Percentiles rank a stretch among this genome's conserved stretches.
Evolutionary conservation across 1,140 invertebrate genomes (phyloP).

Genomic region (Magallana ariakensis): DNA sequence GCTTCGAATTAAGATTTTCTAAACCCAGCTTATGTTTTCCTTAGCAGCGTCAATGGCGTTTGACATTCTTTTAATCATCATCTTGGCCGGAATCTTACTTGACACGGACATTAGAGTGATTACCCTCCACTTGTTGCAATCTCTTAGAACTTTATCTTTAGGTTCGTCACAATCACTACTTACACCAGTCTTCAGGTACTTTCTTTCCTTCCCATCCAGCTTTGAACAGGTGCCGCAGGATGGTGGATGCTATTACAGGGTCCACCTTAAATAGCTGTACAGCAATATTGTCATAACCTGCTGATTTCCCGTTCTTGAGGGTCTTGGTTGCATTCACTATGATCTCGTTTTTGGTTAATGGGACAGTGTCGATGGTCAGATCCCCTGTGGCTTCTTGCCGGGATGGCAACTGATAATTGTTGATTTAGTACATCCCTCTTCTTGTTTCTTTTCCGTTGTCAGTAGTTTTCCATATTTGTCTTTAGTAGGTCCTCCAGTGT

Average conservation of each 20-base stretch:
- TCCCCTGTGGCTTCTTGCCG: neutral
- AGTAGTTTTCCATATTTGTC: neutral
- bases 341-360: no score
- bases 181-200: slow-evolving; percentile 40
- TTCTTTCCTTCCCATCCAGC: slow-evolving; percentile 34
- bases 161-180: slow-evolving; percentile 50
- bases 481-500: neutral
- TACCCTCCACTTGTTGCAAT: slow-evolving; percentile 55
- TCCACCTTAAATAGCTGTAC: slow-evolving; percentile 52
- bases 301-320: slow-evolving; percentile 41
- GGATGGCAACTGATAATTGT: neutral
- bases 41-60: neutral
- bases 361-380: slow-evolving; percentile 43
- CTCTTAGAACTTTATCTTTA: slow-evolving; percentile 52
- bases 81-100: slow-evolving; percentile 52
- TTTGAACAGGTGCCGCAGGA: slow-evolving; percentile 42
- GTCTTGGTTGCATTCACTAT: slow-evolving; percentile 45
- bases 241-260: slow-evolving; percentile 29
- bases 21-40: no score
- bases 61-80: slow-evolving; percentile 55
- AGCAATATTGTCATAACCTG: slow-evolving; percentile 47
- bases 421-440: slow-evolving; percentile 43
- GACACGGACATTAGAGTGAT: slow-evolving; percentile 56
- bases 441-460: no score
- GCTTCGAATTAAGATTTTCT: no score